Evolutionary conservation across 1,140 invertebrate genomes (phyloP).

Genomic region (Drosophila ironensis): DNA sequence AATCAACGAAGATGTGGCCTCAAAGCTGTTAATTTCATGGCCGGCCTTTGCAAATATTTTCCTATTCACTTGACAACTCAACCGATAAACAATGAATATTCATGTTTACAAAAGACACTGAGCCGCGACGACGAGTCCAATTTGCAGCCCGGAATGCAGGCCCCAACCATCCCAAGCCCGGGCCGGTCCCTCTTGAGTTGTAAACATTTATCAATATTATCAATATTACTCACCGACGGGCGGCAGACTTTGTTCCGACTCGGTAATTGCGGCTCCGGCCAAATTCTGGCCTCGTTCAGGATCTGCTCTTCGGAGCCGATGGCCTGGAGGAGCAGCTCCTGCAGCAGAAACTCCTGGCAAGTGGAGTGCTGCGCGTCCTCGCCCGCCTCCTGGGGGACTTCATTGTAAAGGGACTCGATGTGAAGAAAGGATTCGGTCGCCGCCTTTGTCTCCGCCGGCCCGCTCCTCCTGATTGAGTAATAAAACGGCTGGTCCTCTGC

Average conservation of each 20-base stretch:
- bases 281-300: slow-evolving; percentile 10
- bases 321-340: slow-evolving; percentile 44
- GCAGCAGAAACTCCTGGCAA: slow-evolving; percentile 64
- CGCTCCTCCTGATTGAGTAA: slow-evolving; percentile 63
- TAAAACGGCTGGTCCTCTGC: slow-evolving; percentile 47
- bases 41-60: neutral
- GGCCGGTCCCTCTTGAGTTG: too few species aligned
- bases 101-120: slow-evolving; percentile 7
- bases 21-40: too few species aligned
- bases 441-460: slow-evolving; percentile 6
- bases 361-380: slow-evolving; percentile 42
- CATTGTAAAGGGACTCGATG: slow-evolving; percentile 63
- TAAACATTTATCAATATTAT: slow-evolving; percentile 46
- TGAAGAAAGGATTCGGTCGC: slow-evolving; percentile 39
- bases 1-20: too few species aligned
- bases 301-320: slow-evolving; percentile 3
- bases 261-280: slow-evolving; percentile 29
- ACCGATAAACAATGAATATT: slow-evolving; percentile 6
- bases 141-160: neutral
- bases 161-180: too few species aligned
- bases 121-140: neutral
- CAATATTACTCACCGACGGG: slow-evolving; percentile 42
- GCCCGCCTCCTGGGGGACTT: slow-evolving; percentile 45
- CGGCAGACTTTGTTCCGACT: slow-evolving; percentile 35
- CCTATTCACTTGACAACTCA: neutral